Evolutionary conservation across 2,797 vertebrate species (phyloP), one percentile per base, ranked within the genome.

Genomic region (Sebastes flavidus): DNA sequence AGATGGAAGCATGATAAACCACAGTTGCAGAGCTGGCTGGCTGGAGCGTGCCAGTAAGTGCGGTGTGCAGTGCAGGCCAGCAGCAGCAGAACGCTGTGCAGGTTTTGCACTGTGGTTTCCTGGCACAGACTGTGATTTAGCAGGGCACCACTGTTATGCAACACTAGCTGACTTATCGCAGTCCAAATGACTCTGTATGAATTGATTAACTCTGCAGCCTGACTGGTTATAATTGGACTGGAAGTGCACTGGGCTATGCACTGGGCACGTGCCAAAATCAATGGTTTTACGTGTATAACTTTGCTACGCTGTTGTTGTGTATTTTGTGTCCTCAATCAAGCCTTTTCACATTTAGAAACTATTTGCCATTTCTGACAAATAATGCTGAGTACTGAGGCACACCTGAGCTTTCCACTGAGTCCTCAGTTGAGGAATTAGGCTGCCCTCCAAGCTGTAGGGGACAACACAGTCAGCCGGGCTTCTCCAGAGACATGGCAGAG

Each of bases 211-310:
- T 87, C 76, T 72, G 81, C 8, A 30, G 75, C 79, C 83, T 36
- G 83, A 82, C 85, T 88, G 84, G 86, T 89, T 86, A 86, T 91
- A 92, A 92, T 93, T 88, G 90, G 86, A 88, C 87, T 90, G 86
- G 88, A 90, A 89, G 85, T 83, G 81, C 74, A 70, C 77, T 62
- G 84, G 73, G 80, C 77, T 65, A 16, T 81, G 88, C 55, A 5
- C 74, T 84, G 88, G 87, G 80, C 80, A 73, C 1, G 9, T 76
- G 88, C 90, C 93, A 91, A 65, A 87, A 94, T 92, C 91, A 88
- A 93, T 93, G 42, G 58, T 79, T 54, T 75, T 75, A 77, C 14
- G 32, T 66, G 72, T 78, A 63, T 54, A 77, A 61, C 58, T 88
- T 77, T 83, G 61, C 67, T 2, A 32, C 2, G 6, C 16, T 13